Percentiles rank a stretch among this genome's conserved stretches.
Conservation (phyloP, 2,888 invertebrate genomes). For the Perdita meconis region DNA sequence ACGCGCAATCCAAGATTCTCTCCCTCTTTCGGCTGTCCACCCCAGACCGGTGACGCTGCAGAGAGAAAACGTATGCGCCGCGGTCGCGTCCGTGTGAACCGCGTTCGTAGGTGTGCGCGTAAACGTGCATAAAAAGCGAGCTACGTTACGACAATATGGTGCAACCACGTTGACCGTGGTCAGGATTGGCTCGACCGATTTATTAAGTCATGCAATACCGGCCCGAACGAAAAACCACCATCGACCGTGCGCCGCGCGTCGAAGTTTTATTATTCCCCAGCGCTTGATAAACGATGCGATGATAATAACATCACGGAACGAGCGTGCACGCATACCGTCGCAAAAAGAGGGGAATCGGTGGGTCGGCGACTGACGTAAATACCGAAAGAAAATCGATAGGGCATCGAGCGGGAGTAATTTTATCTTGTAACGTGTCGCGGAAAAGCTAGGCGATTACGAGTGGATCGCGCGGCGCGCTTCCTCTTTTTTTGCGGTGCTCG, state of each 20-base stretch:
- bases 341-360: too few relatives aligned
- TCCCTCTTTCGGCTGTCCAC: not conserved
- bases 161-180: conserved; percentile 68
- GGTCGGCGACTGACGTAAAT: conserved; percentile 50
- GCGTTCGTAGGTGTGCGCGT: not conserved
- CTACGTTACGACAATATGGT: conserved; percentile 39
- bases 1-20: conserved; percentile 20
- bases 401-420: conserved; percentile 55
- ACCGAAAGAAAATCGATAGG: conserved; percentile 58
- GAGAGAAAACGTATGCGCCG: too few relatives aligned
- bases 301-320: conserved; percentile 48
- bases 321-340: conserved; percentile 34
- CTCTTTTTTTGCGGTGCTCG: conserved; percentile 1
- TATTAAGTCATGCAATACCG: conserved; percentile 55
- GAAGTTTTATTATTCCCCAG: conserved; percentile 42
- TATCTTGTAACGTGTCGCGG: conserved; percentile 8
- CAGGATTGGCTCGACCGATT: conserved; percentile 70
- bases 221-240: conserved; percentile 45
- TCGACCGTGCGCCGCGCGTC: conserved; percentile 22
- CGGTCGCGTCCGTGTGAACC: too few relatives aligned
- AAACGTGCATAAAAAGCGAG: conserved; percentile 36
- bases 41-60: not conserved
- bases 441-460: conserved; percentile 11
- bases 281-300: conserved; percentile 59
- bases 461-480: not conserved